Percentiles rank a stretch among this genome's conserved stretches.
Conservation (phyloP, 2,113 vertebrate species). For the Neotragus pygmaeus region DNA sequence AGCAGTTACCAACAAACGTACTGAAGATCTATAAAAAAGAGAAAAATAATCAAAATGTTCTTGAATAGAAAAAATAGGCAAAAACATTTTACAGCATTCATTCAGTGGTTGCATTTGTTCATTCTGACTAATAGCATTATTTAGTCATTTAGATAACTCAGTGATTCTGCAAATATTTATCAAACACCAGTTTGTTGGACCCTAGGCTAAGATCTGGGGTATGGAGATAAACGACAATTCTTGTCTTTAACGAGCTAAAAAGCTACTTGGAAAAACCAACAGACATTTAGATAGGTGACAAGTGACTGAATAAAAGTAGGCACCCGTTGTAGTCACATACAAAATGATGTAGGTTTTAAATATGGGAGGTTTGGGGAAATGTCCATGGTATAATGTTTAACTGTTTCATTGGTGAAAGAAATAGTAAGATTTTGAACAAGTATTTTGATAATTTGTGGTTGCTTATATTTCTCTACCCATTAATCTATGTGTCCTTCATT, state of each 20-base stretch:
- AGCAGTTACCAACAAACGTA: neutral
- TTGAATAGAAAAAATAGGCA: neutral
- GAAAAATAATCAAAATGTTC: neutral
- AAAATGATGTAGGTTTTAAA: neutral
- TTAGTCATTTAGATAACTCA: neutral
- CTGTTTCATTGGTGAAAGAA: constrained; percentile 8
- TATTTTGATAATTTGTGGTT: neutral
- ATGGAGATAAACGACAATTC: neutral
- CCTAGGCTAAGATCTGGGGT: neutral
- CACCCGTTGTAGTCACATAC: neutral
- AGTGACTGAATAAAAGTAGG: neutral
- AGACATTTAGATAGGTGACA: neutral
- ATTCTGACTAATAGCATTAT: neutral
- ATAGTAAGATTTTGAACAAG: constrained; percentile 7
- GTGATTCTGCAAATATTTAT: neutral
- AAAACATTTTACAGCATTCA: neutral
- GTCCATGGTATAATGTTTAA: neutral
- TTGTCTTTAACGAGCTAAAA: neutral
- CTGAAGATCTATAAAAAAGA: neutral
- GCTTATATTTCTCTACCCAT: constrained; percentile 36
- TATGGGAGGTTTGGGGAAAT: neutral
- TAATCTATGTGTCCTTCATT: neutral
- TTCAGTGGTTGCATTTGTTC: neutral
- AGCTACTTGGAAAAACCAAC: neutral
- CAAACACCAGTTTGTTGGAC: neutral